Conservation (phyloP, 1,140 invertebrate species). For the Varroa destructor region DNA sequence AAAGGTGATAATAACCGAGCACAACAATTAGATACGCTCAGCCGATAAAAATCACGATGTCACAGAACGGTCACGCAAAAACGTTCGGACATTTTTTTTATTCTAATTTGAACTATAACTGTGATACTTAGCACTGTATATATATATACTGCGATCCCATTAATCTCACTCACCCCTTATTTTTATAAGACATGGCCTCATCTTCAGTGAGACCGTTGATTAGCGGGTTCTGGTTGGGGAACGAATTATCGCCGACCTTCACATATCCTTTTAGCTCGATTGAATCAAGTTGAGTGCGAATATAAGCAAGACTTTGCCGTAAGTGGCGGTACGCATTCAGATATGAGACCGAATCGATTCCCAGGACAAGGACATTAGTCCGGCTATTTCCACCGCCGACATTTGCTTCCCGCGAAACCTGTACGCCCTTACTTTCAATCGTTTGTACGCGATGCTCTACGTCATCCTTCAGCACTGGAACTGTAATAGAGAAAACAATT, state of each 20-base stretch:
- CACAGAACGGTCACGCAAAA: too few species aligned
- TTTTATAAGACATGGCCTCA: slow-evolving; percentile 28
- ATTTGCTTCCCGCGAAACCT: too few species aligned
- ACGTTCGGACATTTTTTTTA: too few species aligned
- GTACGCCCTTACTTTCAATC: not conserved
- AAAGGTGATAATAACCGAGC: too few species aligned
- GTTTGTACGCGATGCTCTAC: slow-evolving; percentile 6
- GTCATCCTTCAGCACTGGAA: slow-evolving; percentile 14
- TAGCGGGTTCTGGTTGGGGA: slow-evolving; percentile 38
- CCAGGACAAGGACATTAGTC: slow-evolving; percentile 36
- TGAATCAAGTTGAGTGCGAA: slow-evolving; percentile 31
- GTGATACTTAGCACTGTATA: too few species aligned
- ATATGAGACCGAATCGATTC: slow-evolving; percentile 38
- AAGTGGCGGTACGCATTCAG: slow-evolving; percentile 38
- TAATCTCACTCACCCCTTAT: not conserved
- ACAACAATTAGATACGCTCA: too few species aligned
- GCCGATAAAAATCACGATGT: too few species aligned
- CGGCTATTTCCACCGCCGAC: not conserved
- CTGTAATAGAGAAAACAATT: not conserved
- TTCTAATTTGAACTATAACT: too few species aligned
- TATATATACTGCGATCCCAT: too few species aligned
- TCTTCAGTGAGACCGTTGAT: slow-evolving; percentile 34
- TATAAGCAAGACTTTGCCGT: slow-evolving; percentile 31
- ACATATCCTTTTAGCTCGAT: slow-evolving; percentile 37
- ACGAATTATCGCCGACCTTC: slow-evolving; percentile 40